phyloP scores from a whole-genome alignment of 2,113 vertebrate genomes.

The Myocastor coypus region DNA sequence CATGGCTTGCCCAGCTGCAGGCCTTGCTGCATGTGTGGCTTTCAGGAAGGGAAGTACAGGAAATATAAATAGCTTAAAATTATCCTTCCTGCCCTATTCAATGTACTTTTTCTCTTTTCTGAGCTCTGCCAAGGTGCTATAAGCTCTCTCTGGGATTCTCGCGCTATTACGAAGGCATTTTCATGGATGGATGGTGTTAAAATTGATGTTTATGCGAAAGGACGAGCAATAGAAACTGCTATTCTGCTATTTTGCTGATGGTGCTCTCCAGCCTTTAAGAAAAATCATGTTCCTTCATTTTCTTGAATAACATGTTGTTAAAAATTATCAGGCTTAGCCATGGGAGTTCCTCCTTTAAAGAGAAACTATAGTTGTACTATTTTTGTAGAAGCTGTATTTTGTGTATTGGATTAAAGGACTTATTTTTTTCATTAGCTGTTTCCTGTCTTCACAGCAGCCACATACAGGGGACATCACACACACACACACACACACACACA shows the following conservation, averaged over 20 bases:
- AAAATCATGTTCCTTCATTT: conserved; percentile 4
- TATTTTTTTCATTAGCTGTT: background rate
- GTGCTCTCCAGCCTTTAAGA: background rate
- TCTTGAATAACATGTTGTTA: background rate
- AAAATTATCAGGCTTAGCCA: background rate
- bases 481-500: background rate
- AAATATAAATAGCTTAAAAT: background rate
- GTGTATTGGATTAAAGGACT: background rate
- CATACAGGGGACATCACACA: background rate
- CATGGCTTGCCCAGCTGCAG: background rate
- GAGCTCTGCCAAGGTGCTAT: background rate
- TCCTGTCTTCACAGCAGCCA: background rate
- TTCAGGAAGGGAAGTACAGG: background rate
- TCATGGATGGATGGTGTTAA: background rate
- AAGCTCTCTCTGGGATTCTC: background rate
- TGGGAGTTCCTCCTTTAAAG: background rate
- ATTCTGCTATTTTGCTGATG: background rate
- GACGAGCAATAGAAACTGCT: background rate
- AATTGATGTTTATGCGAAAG: background rate
- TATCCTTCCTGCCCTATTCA: background rate
- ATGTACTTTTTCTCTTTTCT: background rate
- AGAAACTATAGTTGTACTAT: background rate
- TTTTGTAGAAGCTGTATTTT: conserved; percentile 33
- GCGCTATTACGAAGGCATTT: background rate
- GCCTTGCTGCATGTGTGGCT: background rate